Evolutionary conservation across 2,113 vertebrate species (phyloP).

Genomic region (Misgurnus mizolepis): DNA sequence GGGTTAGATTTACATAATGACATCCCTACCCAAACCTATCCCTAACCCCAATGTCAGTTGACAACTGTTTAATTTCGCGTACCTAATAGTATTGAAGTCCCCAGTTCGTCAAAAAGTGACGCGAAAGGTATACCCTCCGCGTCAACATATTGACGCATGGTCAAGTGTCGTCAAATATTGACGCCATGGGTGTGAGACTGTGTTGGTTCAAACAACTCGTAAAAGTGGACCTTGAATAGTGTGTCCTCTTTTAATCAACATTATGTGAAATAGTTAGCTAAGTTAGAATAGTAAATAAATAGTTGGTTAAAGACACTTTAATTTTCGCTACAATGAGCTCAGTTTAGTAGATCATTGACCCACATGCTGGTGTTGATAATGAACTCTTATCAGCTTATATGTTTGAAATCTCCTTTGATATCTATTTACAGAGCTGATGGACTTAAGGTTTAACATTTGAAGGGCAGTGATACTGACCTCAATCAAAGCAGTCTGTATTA

Average conservation of each 20-base stretch:
- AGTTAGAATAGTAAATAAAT: not conserved
- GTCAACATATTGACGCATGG: too few species aligned
- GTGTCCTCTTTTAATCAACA: not conserved
- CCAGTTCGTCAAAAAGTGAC: too few species aligned
- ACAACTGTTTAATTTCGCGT: too few species aligned
- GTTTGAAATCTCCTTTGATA: constrained; percentile 37
- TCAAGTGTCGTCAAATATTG: too few species aligned
- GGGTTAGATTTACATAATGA: too few species aligned
- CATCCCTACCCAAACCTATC: too few species aligned
- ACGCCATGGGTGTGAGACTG: too few species aligned
- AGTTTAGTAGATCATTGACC: constrained; percentile 5
- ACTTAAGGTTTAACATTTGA: constrained; percentile 5
- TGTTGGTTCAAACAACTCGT: too few species aligned
- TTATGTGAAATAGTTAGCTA: not conserved
- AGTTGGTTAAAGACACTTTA: not conserved
- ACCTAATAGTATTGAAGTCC: too few species aligned
- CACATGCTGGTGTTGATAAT: constrained; percentile 35
- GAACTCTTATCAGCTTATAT: constrained; percentile 32
- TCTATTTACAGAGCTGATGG: constrained; percentile 36
- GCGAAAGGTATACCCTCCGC: too few species aligned
- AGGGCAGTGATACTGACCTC: constrained; percentile 24
- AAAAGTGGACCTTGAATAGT: too few species aligned
- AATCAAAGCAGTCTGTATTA: constrained; percentile 18
- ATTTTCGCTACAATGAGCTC: not conserved
- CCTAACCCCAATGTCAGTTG: too few species aligned